Conservation (phyloP, 2,113 vertebrate genomes). For the Malurus cyaneus region DNA sequence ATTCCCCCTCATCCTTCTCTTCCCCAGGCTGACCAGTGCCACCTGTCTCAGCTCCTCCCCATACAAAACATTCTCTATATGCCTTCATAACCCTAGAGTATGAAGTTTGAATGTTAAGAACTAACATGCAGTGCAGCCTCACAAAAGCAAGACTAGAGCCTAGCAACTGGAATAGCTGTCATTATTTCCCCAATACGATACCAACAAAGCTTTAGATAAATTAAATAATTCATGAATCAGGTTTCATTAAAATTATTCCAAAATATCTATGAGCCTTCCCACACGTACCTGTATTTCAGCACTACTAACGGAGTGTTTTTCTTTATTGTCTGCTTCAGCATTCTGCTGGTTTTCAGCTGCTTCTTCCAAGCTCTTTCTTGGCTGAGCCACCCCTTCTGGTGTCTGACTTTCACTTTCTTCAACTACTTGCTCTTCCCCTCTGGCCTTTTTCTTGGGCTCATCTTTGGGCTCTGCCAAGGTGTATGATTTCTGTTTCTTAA, state of each 20-base stretch:
- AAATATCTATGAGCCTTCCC: neutral
- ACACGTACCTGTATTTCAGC: conserved; percentile 82
- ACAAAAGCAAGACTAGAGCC: neutral
- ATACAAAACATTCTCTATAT: neutral
- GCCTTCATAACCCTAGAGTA: neutral
- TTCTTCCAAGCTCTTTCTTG: conserved; percentile 71
- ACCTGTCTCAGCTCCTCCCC: neutral
- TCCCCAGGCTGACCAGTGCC: neutral
- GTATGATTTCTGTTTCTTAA: conserved; percentile 94
- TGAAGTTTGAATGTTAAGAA: neutral
- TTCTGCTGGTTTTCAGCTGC: conserved; percentile 57
- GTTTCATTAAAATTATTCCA: neutral
- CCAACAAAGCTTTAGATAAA: neutral
- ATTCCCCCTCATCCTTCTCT: neutral
- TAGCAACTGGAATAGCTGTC: neutral
- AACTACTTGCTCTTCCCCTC: conserved; percentile 43
- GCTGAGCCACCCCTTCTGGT: conserved; percentile 39
- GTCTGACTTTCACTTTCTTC: conserved; percentile 48
- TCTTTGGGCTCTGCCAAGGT: conserved; percentile 78
- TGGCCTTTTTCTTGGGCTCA: conserved; percentile 66
- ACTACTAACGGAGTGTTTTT: conserved; percentile 72
- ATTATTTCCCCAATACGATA: neutral
- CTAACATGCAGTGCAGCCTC: neutral
- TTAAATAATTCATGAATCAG: neutral
- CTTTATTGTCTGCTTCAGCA: conserved; percentile 70